These are phyloP conservation scores for Hypomecis atomaria DNA, from an alignment of 2,888 invertebrate species.

Conservation along the genomic window DNA sequence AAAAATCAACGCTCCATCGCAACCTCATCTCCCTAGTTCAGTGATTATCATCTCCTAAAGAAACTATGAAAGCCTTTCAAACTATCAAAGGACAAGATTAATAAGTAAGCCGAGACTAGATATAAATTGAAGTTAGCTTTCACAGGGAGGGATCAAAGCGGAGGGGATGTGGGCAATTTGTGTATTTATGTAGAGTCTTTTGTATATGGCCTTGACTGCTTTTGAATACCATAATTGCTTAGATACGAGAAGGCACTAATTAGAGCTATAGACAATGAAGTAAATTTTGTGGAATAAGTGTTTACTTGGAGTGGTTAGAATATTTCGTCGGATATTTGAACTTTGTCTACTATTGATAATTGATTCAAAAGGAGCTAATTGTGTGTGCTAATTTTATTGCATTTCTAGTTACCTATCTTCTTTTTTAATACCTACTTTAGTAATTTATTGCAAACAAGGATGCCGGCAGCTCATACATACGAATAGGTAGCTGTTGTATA, in stretches of 20 bases:
- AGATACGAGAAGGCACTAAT: neutral
- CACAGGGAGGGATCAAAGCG: constrained; percentile 30
- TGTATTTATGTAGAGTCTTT: neutral
- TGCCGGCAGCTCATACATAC: too few species aligned
- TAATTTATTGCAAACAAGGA: too few species aligned
- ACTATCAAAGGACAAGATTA: constrained; percentile 41
- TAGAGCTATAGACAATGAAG: too few species aligned
- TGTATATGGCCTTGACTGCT: constrained; percentile 3
- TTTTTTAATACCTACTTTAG: too few species aligned
- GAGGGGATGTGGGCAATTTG: neutral
- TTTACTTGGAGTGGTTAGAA: too few species aligned
- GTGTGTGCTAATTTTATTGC: too few species aligned
- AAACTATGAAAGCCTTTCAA: constrained; percentile 38
- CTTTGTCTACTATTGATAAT: too few species aligned
- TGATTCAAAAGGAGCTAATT: too few species aligned
- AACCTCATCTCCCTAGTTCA: constrained; percentile 21
- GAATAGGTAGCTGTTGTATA: too few species aligned
- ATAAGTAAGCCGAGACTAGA: constrained; percentile 46
- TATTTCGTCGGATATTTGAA: too few species aligned
- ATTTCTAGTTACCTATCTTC: too few species aligned
- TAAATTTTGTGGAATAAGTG: too few species aligned
- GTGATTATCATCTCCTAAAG: constrained; percentile 40
- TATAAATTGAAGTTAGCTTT: constrained; percentile 46
- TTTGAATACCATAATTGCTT: neutral
- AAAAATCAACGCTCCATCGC: neutral